Percentiles rank a stretch among this genome's conserved stretches.
These are phyloP conservation scores for zebrafish (Danio rerio) DNA, from an alignment of 2,113 vertebrate species.

Conservation along the genomic window DNA sequence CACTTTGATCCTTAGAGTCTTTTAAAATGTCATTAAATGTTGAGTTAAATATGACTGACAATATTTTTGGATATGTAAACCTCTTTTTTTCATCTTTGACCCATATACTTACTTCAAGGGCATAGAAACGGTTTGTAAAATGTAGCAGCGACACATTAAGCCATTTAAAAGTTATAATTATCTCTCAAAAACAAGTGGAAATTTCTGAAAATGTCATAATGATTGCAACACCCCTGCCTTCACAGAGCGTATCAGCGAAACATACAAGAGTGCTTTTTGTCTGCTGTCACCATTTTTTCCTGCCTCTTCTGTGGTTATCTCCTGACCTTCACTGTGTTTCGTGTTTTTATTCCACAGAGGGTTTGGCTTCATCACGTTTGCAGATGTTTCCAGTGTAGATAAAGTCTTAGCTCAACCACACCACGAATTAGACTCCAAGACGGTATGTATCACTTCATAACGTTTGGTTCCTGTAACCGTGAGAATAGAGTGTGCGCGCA, in stretches of 20 bases:
- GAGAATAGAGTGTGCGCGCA: slow-evolving; percentile 32
- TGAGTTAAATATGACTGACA: no score
- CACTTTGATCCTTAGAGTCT: no score
- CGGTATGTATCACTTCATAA: slow-evolving; percentile 80
- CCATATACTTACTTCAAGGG: neutral
- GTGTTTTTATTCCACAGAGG: slow-evolving; percentile 77
- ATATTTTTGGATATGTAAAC: no score
- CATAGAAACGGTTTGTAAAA: neutral
- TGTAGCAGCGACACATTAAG: neutral
- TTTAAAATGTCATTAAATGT: no score
- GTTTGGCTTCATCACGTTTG: slow-evolving; percentile 91
- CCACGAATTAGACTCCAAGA: slow-evolving; percentile 92
- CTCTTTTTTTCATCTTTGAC: no score
- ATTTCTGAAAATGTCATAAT: slow-evolving; percentile 14
- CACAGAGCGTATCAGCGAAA: neutral
- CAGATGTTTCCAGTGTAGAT: slow-evolving; percentile 90
- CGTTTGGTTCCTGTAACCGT: slow-evolving; percentile 56
- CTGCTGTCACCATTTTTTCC: slow-evolving; percentile 3
- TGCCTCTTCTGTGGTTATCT: slow-evolving; percentile 11
- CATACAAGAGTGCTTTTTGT: neutral
- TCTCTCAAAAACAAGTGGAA: neutral
- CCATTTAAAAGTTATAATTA: neutral
- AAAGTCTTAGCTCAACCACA: slow-evolving; percentile 91
- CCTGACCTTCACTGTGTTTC: slow-evolving; percentile 42
- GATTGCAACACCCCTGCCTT: slow-evolving; percentile 7